phyloP scores from a whole-genome alignment of 2,797 vertebrate genomes.

The Acanthopagrus latus region DNA sequence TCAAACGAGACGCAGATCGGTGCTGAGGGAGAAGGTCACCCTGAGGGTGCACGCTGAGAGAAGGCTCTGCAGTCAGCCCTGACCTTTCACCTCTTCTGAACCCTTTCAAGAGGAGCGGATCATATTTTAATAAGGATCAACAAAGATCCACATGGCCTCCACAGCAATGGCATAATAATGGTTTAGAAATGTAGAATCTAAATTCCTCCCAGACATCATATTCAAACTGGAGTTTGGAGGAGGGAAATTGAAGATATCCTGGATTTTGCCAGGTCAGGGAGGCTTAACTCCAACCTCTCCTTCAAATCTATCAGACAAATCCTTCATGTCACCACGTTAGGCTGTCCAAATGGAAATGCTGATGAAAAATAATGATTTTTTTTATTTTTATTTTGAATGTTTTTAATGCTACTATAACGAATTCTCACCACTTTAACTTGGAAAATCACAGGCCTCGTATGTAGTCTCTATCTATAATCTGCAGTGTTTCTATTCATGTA shows the following conservation, averaged over 20 bases:
- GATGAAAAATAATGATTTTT: no score
- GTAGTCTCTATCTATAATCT: background rate
- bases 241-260: background rate
- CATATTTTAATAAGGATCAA: slow-evolving; percentile 2
- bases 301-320: background rate
- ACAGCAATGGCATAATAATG: background rate
- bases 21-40: background rate
- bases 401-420: background rate
- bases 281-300: background rate
- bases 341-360: no score
- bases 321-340: no score
- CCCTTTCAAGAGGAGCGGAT: background rate
- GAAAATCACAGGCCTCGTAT: background rate
- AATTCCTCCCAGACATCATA: background rate
- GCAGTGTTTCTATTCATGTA: background rate
- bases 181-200: background rate
- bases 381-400: no score
- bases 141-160: no score
- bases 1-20: background rate
- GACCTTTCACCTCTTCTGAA: slow-evolving; percentile 26
- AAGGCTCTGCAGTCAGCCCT: slow-evolving; percentile 13
- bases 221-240: background rate
- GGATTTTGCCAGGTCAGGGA: background rate
- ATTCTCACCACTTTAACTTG: background rate
- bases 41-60: background rate